Conservation (phyloP, 2,888 invertebrate genomes). For the Drosophila atripex region DNA sequence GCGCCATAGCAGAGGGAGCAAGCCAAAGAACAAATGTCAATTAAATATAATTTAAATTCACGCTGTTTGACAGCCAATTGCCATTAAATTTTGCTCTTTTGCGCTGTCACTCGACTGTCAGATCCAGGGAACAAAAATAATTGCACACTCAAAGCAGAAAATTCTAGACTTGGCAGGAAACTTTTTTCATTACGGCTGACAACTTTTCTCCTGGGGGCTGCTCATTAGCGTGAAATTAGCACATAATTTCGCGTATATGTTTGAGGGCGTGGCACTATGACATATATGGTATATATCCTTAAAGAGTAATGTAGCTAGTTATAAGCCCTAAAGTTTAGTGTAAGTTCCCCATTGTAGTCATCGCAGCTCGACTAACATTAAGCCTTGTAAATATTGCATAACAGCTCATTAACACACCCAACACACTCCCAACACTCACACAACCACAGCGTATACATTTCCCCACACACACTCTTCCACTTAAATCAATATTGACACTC, state of each 20-base stretch:
- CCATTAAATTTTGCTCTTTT: conserved; percentile 51
- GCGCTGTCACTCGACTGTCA: conserved; percentile 31
- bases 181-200: conserved; percentile 15
- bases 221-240: conserved; percentile 33
- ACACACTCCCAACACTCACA: conserved; percentile 19
- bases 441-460: conserved; percentile 12
- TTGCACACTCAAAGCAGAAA: background rate
- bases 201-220: conserved; percentile 9
- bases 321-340: conserved; percentile 6
- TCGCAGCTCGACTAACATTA: conserved; percentile 30
- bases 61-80: conserved; percentile 59
- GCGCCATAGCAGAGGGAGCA: background rate
- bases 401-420: conserved; percentile 50
- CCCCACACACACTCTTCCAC: conserved; percentile 23
- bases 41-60: conserved; percentile 70
- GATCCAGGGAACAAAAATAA: conserved; percentile 10
- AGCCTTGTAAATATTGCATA: conserved; percentile 44
- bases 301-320: conserved; percentile 1
- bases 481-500: conserved; percentile 56
- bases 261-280: background rate
- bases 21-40: conserved; percentile 33
- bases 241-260: background rate
- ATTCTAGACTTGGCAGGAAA: conserved; percentile 1
- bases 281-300: background rate
- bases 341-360: conserved; percentile 8